Base-by-base conservation (phyloP, 2,797 vertebrate genomes). In the Selene dorsalis region DNA sequence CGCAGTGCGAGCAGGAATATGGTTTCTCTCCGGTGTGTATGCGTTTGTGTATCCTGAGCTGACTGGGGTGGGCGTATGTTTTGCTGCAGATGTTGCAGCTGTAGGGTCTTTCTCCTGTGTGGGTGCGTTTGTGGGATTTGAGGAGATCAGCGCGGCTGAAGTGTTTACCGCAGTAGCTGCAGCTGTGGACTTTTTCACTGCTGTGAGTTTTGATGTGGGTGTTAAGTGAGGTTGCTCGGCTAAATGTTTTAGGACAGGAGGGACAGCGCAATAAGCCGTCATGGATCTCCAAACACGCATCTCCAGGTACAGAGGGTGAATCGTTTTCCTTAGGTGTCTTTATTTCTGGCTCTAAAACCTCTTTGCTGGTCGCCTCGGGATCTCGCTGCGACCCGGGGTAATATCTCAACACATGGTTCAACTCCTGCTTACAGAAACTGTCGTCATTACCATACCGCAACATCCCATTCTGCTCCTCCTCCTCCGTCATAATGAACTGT, bases 21-120 rank as follows among this genome's bases (percentile, higher is more conserved):
- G 96, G 96, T 38, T 94, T 95, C 84, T 97, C 96, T 2, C 95
- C 96, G 0, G 95, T 96, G 90, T 96, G 96, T 69, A 93, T 80
- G 9, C 96, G 93, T 32, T 94, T 95, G 87, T 96, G 96, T 32
- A 93, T 92, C 53, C 92, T 83, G 24, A 95, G 93, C 90, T 94
- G 94, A 18, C 94, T 91, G 43, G 91, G 88, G 61, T 94, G 91
- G 11, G 91, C 87, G 11, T 94, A 95, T 0, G 92, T 94, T 84
- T 95, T 95, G 2, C 88, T 93, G 70, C 96, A 96, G 9, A 95
- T 59, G 20, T 83, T 91, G 78, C 95, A 97, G 79, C 85, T 35
- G 52, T 92, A 96, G 0, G 95, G 95, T 35, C 93, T 92, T 65
- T 96, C 96, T 4, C 96, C 95, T 0, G 95, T 96, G 75, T 97